A percentile compares a stretch with the other conserved stretches of the same genome.
Evolutionary conservation across 2,113 vertebrate species (phyloP).

Genomic region (Macrotus californicus): DNA sequence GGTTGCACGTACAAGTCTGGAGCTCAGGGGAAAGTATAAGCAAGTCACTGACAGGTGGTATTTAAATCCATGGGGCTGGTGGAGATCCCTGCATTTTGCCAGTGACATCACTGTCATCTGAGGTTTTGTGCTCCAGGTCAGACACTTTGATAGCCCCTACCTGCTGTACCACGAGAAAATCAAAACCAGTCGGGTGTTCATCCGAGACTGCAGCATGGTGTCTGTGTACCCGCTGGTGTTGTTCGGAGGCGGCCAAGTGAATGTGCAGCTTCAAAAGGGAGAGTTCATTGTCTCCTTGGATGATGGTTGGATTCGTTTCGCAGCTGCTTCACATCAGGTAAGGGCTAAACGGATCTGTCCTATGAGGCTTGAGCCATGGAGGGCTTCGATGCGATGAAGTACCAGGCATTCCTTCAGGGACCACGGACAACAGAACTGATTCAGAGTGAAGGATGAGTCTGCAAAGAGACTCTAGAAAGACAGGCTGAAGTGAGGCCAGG

Average conservation of each 20-base stretch:
- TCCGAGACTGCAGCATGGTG: conserved; percentile 98
- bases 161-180: conserved; percentile 98
- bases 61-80: not conserved
- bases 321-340: conserved; percentile 93
- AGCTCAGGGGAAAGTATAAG: not conserved
- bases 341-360: not conserved
- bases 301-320: conserved; percentile 95
- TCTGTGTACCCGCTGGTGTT: conserved; percentile 93
- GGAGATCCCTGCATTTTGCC: not conserved
- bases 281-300: conserved; percentile 92
- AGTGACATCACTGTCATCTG: not conserved
- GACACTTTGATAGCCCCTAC: conserved; percentile 93
- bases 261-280: conserved; percentile 87
- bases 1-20: not conserved
- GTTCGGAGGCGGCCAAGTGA: conserved; percentile 92
- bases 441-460: not conserved
- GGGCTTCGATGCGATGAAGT: not conserved
- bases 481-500: not conserved
- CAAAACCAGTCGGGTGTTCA: conserved; percentile 95
- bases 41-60: not conserved
- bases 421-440: not conserved
- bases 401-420: not conserved
- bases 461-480: not conserved
- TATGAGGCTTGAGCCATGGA: not conserved
- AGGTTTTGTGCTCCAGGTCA: conserved; percentile 79